A percentile compares a stretch with the other conserved stretches of the same genome.
Evolutionary conservation across 2,797 vertebrate genomes (phyloP).

Genomic region (Chrosomus eos): DNA sequence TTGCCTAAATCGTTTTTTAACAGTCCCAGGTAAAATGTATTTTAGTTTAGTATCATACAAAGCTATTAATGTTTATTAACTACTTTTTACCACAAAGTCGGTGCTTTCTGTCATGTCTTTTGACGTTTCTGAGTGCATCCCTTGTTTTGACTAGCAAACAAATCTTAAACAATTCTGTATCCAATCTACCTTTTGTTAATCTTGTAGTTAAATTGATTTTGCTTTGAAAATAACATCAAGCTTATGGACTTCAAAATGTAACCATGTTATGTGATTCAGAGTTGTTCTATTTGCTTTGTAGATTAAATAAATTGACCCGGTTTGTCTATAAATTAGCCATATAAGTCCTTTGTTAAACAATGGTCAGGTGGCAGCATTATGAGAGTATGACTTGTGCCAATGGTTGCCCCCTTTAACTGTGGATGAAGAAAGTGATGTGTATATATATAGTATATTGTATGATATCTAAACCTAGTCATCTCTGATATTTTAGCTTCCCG

Average conservation of each 20-base stretch:
- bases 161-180: too few species aligned
- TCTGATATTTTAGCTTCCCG: neutral
- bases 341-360: neutral
- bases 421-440: constrained; percentile 8
- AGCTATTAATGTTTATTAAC: neutral
- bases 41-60: neutral
- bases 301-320: neutral
- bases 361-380: constrained; percentile 1
- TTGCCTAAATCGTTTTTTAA: neutral
- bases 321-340: neutral
- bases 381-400: constrained; percentile 67
- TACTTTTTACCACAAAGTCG: neutral
- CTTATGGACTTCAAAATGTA: neutral
- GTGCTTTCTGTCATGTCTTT: neutral
- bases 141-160: neutral
- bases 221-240: neutral
- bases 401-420: constrained; percentile 56
- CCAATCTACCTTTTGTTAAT: neutral
- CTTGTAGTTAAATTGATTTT: neutral
- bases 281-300: neutral
- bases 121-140: neutral
- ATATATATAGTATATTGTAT: neutral
- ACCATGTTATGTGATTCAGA: neutral
- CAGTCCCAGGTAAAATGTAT: neutral
- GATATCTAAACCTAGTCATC: neutral